Conservation (phyloP, 2,888 invertebrate genomes). For the Platypus cylindrus region DNA sequence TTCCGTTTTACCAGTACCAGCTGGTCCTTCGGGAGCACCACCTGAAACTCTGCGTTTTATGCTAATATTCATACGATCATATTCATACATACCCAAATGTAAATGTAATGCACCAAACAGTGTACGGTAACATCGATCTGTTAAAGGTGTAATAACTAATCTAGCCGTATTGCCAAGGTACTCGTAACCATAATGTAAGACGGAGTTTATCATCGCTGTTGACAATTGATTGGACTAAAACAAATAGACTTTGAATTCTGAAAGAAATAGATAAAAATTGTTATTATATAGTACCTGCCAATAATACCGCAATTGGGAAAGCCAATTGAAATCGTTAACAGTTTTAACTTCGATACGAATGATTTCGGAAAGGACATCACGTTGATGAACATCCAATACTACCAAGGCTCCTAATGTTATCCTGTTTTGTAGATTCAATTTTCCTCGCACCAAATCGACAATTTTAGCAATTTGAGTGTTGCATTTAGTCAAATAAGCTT, state of each 20-base stretch:
- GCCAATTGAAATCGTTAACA: conserved; percentile 82
- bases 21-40: conserved; percentile 42
- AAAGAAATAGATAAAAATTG: background rate
- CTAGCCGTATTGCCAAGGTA: conserved; percentile 83
- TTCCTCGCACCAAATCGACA: conserved; percentile 77
- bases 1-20: conserved; percentile 72
- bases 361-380: conserved; percentile 68
- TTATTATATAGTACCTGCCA: conserved; percentile 48
- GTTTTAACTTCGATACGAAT: conserved; percentile 50
- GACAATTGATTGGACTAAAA: conserved; percentile 36
- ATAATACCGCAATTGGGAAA: conserved; percentile 75
- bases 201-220: conserved; percentile 83
- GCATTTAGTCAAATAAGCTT: conserved; percentile 54
- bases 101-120: conserved; percentile 84
- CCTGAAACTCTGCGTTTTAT: conserved; percentile 19
- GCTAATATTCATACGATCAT: background rate
- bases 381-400: conserved; percentile 84
- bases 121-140: conserved; percentile 86
- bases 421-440: conserved; percentile 71
- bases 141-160: conserved; percentile 85
- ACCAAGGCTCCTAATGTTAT: conserved; percentile 84
- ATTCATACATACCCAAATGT: conserved; percentile 50
- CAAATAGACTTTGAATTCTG: background rate
- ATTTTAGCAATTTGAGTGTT: conserved; percentile 69
- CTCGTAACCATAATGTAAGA: conserved; percentile 83